phyloP scores from a whole-genome alignment of 2,797 vertebrate species.

The Gila robusta region DNA sequence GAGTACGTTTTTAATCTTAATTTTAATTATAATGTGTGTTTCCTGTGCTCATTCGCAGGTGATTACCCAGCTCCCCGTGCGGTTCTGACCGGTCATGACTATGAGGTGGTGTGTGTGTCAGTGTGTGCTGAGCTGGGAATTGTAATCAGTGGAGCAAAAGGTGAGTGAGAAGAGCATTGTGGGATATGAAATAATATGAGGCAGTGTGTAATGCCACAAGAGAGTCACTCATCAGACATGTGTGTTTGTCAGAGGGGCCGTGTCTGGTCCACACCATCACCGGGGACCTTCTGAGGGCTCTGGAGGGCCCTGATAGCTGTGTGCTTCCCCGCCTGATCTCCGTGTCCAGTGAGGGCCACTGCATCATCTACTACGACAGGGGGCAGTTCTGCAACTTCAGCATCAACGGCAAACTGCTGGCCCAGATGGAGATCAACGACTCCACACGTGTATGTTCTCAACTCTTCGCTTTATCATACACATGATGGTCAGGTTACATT shows the following conservation, averaged over 20 bases:
- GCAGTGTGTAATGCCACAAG: not conserved
- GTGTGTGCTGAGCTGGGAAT: constrained; percentile 97
- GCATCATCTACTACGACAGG: constrained; percentile 98
- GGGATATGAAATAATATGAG: not conserved
- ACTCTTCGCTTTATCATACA: not conserved
- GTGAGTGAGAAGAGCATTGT: constrained; percentile 75
- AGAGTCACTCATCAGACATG: not conserved
- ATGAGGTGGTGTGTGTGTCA: constrained; percentile 96
- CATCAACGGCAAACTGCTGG: constrained; percentile 97
- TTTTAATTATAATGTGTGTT: not conserved
- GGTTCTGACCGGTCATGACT: constrained; percentile 95
- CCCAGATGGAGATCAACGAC: constrained; percentile 98
- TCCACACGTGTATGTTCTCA: constrained; percentile 87
- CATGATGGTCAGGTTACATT: not conserved
- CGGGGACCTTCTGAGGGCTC: constrained; percentile 94
- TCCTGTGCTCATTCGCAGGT: constrained; percentile 76
- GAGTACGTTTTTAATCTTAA: not conserved
- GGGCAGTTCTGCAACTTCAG: constrained; percentile 99
- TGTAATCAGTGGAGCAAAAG: constrained; percentile 98
- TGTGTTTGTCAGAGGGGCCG: constrained; percentile 86
- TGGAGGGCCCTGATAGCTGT: constrained; percentile 93
- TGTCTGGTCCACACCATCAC: constrained; percentile 99
- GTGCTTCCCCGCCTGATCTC: constrained; percentile 90
- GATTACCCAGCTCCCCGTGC: constrained; percentile 97
- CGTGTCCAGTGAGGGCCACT: constrained; percentile 97